Conservation (phyloP, 2,888 invertebrate genomes). For the Lysandra coridon region DNA sequence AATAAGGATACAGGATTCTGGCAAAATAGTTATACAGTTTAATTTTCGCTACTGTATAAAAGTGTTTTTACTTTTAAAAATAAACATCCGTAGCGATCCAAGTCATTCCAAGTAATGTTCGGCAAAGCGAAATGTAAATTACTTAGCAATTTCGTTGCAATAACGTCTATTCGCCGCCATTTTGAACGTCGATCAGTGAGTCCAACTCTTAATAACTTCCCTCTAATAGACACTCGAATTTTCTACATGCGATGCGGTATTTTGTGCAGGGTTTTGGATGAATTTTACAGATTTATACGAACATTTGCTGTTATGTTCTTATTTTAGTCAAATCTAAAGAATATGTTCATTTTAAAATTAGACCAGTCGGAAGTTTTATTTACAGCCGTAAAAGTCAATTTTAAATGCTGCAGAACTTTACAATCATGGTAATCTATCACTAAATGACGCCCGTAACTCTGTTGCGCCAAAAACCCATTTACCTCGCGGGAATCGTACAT, state of each 20-base stretch:
- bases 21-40: background rate
- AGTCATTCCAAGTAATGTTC: constrained; percentile 35
- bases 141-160: constrained; percentile 40
- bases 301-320: too few species aligned
- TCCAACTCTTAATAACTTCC: constrained; percentile 34
- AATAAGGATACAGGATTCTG: too few species aligned
- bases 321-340: too few species aligned
- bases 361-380: background rate
- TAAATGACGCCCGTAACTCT: too few species aligned
- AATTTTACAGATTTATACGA: background rate
- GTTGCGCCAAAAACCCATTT: too few species aligned
- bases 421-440: too few species aligned
- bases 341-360: too few species aligned
- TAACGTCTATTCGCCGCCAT: constrained; percentile 39
- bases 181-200: constrained; percentile 39
- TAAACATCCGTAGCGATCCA: constrained; percentile 18
- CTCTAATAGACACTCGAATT: constrained; percentile 14
- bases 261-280: background rate
- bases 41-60: background rate
- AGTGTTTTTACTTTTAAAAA: constrained; percentile 23
- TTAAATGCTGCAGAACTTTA: too few species aligned
- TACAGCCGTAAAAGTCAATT: background rate
- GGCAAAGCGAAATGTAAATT: constrained; percentile 40
- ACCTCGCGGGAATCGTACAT: too few species aligned
- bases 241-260: constrained; percentile 26